Conservation (phyloP, 2,888 invertebrate species). For the Brenthis daphne region DNA sequence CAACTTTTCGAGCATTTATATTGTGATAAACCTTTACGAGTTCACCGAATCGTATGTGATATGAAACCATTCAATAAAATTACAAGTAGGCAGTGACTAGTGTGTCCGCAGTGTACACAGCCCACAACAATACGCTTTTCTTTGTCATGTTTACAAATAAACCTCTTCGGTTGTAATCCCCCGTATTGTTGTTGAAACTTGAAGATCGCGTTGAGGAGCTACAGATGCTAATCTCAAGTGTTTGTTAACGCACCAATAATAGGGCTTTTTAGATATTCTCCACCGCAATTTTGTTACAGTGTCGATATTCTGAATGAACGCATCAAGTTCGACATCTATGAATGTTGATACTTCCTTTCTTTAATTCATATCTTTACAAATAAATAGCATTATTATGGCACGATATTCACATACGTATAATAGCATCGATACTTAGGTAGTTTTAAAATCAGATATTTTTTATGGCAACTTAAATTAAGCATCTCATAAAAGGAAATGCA, state of each 20-base stretch:
- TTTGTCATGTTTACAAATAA: slow-evolving; percentile 81
- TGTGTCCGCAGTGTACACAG: slow-evolving; percentile 56
- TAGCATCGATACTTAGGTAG: slow-evolving; percentile 5
- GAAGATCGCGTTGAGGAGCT: slow-evolving; percentile 69
- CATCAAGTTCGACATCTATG: slow-evolving; percentile 58
- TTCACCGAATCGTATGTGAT: slow-evolving; percentile 71
- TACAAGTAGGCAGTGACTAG: slow-evolving; percentile 64
- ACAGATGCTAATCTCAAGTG: slow-evolving; percentile 83
- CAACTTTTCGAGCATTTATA: slow-evolving; percentile 47
- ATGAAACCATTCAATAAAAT: slow-evolving; percentile 73
- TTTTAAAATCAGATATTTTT: slow-evolving; percentile 7
- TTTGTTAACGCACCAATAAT: slow-evolving; percentile 79
- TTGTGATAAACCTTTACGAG: slow-evolving; percentile 58
- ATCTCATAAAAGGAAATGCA: slow-evolving; percentile 4
- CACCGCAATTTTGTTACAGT: slow-evolving; percentile 63
- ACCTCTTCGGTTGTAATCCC: slow-evolving; percentile 77
- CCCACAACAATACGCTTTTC: slow-evolving; percentile 65
- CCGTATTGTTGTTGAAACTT: slow-evolving; percentile 71
- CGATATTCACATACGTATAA: slow-evolving; percentile 24
- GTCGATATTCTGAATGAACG: slow-evolving; percentile 58
- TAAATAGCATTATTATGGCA: slow-evolving; percentile 22
- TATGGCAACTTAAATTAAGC: neutral
- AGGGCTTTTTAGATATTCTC: slow-evolving; percentile 68
- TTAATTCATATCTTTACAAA: slow-evolving; percentile 25
- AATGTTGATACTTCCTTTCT: slow-evolving; percentile 70